Percentiles rank a stretch among this genome's conserved stretches.
Evolutionary conservation across 2,113 vertebrate species (phyloP).

Genomic region (Chloropsis cyanopogon): DNA sequence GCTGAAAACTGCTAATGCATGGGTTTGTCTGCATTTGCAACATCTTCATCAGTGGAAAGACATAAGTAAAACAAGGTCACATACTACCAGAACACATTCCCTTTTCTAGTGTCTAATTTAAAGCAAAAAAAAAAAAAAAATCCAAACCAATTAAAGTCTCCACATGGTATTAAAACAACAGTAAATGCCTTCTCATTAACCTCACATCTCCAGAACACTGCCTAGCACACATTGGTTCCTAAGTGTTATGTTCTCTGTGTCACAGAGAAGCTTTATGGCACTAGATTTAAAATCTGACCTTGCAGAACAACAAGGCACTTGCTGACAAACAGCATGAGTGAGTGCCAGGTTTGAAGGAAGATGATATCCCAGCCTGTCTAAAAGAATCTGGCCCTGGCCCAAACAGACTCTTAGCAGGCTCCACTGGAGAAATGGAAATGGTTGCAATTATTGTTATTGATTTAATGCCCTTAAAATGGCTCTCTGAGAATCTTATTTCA

Average conservation of each 20-base stretch:
- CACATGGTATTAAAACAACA: not conserved
- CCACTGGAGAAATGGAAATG: slow-evolving; percentile 26
- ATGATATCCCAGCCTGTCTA: slow-evolving; percentile 23
- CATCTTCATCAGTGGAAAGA: not conserved
- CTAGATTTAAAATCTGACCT: slow-evolving; percentile 42
- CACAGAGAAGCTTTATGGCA: not conserved
- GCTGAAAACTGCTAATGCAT: not conserved
- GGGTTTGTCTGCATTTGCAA: not conserved
- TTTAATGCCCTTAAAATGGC: slow-evolving; percentile 42
- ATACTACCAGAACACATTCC: not conserved
- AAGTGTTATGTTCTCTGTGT: not conserved
- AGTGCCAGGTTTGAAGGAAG: slow-evolving; percentile 17
- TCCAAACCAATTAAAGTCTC: not conserved
- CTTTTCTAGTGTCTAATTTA: not conserved
- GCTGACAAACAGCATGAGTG: slow-evolving; percentile 19
- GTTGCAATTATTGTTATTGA: slow-evolving; percentile 54
- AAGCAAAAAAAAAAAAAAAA: not conserved
- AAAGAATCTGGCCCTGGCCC: slow-evolving; percentile 15
- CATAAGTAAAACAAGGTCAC: not conserved
- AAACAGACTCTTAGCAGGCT: slow-evolving; percentile 45
- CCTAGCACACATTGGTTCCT: not conserved
- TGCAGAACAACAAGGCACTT: slow-evolving; percentile 13
- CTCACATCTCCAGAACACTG: not conserved
- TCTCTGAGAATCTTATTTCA: slow-evolving; percentile 41
- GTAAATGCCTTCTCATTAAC: not conserved